Percentiles rank a stretch among this genome's conserved stretches.
Evolutionary conservation across 1,140 invertebrate species (phyloP).

Genomic region (Drosophila varians): DNA sequence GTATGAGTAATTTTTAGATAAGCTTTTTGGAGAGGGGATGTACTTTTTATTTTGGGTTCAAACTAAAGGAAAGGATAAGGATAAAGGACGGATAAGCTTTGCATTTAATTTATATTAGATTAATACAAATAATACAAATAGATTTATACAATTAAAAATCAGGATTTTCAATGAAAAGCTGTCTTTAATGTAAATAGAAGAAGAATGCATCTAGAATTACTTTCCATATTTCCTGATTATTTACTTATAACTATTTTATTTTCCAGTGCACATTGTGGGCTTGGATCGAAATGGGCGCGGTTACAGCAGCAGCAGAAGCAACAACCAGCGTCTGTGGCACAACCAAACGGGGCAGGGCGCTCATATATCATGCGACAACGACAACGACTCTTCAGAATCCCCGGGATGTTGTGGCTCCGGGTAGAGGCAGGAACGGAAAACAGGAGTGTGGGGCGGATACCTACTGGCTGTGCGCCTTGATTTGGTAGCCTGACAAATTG

Average conservation of each 20-base stretch:
- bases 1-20: not conserved
- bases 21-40: too few relatives aligned
- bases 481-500: conserved; percentile 78
- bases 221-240: too few relatives aligned
- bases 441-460: conserved; percentile 24
- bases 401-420: conserved; percentile 52
- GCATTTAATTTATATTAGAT: too few relatives aligned
- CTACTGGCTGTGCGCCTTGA: conserved; percentile 57
- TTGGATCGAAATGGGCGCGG: conserved; percentile 54
- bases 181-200: too few relatives aligned
- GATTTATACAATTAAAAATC: too few relatives aligned
- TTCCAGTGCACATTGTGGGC: conserved; percentile 7
- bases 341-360: conserved; percentile 63
- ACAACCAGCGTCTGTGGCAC: conserved; percentile 7
- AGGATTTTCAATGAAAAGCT: too few relatives aligned
- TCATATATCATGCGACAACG: conserved; percentile 78
- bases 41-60: too few relatives aligned
- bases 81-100: too few relatives aligned
- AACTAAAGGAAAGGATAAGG: too few relatives aligned
- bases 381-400: conserved; percentile 60
- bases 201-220: too few relatives aligned
- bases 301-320: conserved; percentile 33
- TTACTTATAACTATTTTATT: not conserved
- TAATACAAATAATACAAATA: too few relatives aligned
- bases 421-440: conserved; percentile 42